Evolutionary conservation across 2,888 invertebrate species (phyloP).

Genomic region (Hydraecia micacea): DNA sequence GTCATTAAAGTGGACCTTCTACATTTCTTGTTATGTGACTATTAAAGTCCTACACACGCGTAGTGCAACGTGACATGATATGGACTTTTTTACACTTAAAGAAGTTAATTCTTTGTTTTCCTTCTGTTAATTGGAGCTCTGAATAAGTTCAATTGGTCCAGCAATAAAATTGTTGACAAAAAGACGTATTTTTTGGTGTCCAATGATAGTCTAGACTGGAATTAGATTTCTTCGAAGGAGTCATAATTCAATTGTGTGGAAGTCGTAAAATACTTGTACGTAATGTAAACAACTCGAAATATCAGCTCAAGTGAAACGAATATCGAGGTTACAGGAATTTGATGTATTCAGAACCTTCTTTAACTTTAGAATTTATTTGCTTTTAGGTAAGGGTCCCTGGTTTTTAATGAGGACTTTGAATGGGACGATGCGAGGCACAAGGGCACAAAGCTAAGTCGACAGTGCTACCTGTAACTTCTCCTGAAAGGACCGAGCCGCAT

Average conservation of each 20-base stretch:
- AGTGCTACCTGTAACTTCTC: background rate
- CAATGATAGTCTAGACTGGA: conserved; percentile 24
- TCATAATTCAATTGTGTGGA: conserved; percentile 1
- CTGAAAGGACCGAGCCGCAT: background rate
- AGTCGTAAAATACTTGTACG: background rate
- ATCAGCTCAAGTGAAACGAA: conserved; percentile 9
- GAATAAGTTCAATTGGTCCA: conserved; percentile 37
- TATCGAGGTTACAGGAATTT: conserved; percentile 1
- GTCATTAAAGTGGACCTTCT: conserved; percentile 31
- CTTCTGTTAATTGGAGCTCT: conserved; percentile 20
- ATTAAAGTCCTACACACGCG: conserved; percentile 10
- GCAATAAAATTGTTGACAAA: conserved; percentile 30
- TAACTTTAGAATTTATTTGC: background rate
- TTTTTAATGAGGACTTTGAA: background rate
- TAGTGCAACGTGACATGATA: conserved; percentile 32
- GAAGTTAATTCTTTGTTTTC: conserved; percentile 44
- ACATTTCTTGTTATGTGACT: conserved; percentile 1
- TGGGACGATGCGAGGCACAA: background rate
- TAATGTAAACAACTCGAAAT: conserved; percentile 17
- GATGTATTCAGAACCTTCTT: background rate
- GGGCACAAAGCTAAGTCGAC: background rate
- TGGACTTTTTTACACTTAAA: conserved; percentile 31
- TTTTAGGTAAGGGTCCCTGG: background rate
- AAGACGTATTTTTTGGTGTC: conserved; percentile 19
- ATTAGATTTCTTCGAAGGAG: conserved; percentile 11